Base-by-base conservation (phyloP, 64 coral and sea anemone genomes). In the Montipora capricornis region DNA sequence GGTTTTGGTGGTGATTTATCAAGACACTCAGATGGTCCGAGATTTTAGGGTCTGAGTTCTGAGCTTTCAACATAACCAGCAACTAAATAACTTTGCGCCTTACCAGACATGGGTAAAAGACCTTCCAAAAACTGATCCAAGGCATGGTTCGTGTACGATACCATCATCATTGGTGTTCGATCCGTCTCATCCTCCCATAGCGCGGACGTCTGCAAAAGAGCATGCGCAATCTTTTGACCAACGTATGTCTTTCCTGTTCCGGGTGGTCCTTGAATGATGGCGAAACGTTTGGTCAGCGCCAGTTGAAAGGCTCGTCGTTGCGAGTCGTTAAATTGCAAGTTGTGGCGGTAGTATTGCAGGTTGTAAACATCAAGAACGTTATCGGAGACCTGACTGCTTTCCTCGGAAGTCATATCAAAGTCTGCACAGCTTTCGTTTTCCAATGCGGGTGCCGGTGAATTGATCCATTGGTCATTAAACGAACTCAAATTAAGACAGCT, bases 161-260 rank as follows among this genome's bases (percentile, higher is more conserved):
- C 87, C 96, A 98, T 98, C n/a, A 98, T 47, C 37, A 98, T 95
- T 47, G 96, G 96, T 29, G 71, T 68, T 9, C 14, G 50, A 4
- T 75, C 49, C 16, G 57, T 61, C 19, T 70, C 88, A 17, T 88
- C 48, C 16, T 69, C 16, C 96, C 94, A 98, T 8, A 95, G 48
- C 1, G 71, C 17, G 51, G 48, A 8, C 70, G 87, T 95, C 50
- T 83, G 57, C 19, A 94, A 89, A 17, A 95, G 88, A 47, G 74
- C 88, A 24, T 76, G 88, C 4, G 91, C 96, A 68, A 98, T 98
- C 66, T 98, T 98, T 4, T 84, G 87, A 49, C 96, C 96, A 47
- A 98, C 91, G n/a, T 95, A 95, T 8, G 96, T 98, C 80, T 98
- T 98, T 19, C 96, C 96, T 22, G 96, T 95, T 6, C 96, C 96